Evolutionary conservation across 2,113 vertebrate genomes (phyloP).

Genomic region (Semnornis frantzii): DNA sequence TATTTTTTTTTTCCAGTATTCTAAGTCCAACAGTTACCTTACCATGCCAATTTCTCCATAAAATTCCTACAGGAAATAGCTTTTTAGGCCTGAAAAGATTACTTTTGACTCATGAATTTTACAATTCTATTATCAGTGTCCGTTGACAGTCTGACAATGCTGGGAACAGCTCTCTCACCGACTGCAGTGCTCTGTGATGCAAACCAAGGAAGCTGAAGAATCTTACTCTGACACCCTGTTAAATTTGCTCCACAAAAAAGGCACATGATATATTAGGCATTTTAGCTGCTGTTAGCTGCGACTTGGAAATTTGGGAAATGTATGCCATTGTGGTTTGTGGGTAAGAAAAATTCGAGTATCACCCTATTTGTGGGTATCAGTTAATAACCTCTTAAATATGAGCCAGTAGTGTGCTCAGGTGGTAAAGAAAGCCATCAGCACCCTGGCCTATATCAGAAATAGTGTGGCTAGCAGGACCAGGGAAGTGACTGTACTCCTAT

Average conservation of each 20-base stretch:
- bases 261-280: fast-evolving
- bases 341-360: background rate
- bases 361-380: background rate
- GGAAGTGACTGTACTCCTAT: too few species aligned
- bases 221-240: background rate
- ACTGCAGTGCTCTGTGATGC: background rate
- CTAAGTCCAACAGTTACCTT: background rate
- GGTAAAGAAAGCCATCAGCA: too few species aligned
- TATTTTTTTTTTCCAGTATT: background rate
- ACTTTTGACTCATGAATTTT: background rate
- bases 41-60: background rate
- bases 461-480: too few species aligned
- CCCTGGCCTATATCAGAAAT: too few species aligned
- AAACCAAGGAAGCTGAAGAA: too few species aligned
- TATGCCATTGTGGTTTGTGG: background rate
- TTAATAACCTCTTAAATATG: too few species aligned
- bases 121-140: background rate
- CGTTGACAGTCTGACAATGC: background rate
- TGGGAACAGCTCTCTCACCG: background rate
- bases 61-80: background rate
- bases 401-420: too few species aligned
- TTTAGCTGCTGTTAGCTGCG: background rate
- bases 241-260: background rate
- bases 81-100: background rate
- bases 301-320: background rate